Base-by-base conservation (phyloP, 92 coral and sea anemone genomes). In the Desmophyllum pertusum region DNA sequence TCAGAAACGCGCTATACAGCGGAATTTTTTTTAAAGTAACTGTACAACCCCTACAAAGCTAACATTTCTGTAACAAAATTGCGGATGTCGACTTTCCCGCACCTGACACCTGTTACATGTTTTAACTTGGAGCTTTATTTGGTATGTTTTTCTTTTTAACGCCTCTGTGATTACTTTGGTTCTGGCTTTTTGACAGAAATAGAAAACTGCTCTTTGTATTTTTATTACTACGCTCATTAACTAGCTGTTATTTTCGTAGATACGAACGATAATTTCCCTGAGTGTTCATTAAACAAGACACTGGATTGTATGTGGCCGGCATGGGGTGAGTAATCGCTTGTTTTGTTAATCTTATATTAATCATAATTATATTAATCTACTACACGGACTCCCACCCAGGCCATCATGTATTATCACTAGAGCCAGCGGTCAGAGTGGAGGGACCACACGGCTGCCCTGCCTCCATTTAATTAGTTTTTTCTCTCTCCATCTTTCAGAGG, bases 241-340 rank as follows among this genome's bases (percentile, higher is more conserved):
- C 25, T 39, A 21, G 19, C 30, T 78, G 42, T 53, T 45, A 27
- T 35, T 18, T 15, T 17, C 43, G 29, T 45, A 87, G 93, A 87
- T 40, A 82, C 81, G 31, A 55, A 23, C 17, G 83, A 91, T 14
- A 77, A 83, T 45, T 41, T 51, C 9, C 52, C 78, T 6, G 45
- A 55, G 63, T 93, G 97, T 73, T 79, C 88, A 53, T 81, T 93
- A 48, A 70, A 71, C 41, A 63, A 79, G 70, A 85, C 97, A 13
- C 36, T 91, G 23, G 85, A 92, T 77, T 94, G 98, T 39, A 78
- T 89, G 73, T 93, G 98, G 98, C 98, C 98, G 0, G 84, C 89
- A 1, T 94, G 98, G 98, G 98, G 98, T 94, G 74, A 81, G 93
- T 57, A 11, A 10, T 15, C 64, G 35, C 15, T 6, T 25, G n/a